Evolutionary conservation across 1,140 invertebrate genomes (phyloP).

Genomic region (Dendrolimus punctatus): DNA sequence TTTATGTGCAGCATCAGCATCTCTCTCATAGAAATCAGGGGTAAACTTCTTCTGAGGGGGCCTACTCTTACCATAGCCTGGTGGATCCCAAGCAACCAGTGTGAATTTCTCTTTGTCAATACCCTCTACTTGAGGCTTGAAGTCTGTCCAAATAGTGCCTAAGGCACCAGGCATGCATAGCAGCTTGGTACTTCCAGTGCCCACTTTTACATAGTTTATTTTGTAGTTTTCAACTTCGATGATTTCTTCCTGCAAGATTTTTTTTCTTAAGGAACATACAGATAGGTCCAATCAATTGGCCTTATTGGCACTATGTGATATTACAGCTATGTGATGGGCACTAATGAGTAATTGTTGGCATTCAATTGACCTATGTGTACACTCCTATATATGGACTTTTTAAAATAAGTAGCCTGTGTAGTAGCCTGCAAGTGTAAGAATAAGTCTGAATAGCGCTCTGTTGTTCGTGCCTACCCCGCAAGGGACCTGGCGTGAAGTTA

Average conservation of each 20-base stretch:
- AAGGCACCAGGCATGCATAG: constrained; percentile 85
- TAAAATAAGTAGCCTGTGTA: no score
- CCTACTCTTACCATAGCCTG: constrained; percentile 88
- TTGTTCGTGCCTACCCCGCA: no score
- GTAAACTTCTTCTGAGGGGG: constrained; percentile 83
- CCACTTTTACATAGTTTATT: constrained; percentile 82
- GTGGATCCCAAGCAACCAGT: constrained; percentile 89
- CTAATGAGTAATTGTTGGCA: no score
- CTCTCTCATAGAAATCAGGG: constrained; percentile 80
- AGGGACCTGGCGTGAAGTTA: no score
- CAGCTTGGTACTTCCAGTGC: constrained; percentile 78
- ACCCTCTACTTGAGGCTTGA: constrained; percentile 83
- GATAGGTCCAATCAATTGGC: no score
- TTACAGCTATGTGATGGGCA: no score
- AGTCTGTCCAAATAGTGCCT: constrained; percentile 85
- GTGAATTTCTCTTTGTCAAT: constrained; percentile 81
- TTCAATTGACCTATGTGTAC: no score
- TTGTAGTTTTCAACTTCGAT: constrained; percentile 74
- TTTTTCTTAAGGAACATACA: constrained; percentile 4
- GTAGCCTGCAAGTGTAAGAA: no score
- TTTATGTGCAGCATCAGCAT: constrained; percentile 79
- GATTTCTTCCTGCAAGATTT: constrained; percentile 46
- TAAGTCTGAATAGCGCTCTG: no score
- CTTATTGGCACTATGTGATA: no score
- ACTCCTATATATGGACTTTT: no score